Base-by-base conservation (phyloP, 2,888 invertebrate genomes). In the Teleogryllus oceanicus region DNA sequence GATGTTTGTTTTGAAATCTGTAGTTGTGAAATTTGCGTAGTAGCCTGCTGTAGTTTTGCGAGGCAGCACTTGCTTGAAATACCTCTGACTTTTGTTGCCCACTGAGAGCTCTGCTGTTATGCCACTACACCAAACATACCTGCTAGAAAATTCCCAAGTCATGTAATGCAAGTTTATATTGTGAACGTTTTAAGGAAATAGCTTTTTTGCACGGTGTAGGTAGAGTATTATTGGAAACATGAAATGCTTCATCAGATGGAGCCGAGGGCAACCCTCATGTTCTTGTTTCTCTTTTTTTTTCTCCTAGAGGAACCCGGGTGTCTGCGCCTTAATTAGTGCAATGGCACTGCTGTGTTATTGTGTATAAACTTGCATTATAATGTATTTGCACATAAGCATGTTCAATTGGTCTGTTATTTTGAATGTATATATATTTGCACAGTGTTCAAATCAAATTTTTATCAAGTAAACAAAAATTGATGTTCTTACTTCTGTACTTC, bases 291-390 rank as follows among this genome's bases (percentile, higher is more conserved):
- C 13, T n/a, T 62, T 62, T n/a, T 62, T 62, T 62, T 62, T 62
- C 62, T 62, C 62, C 13, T 62, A 62, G 62, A 62, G 62, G 62
- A 62, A 62, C 8, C 62, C 3, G 13, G 62, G 62, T 62, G 62
- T 62, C 37, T 62, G 62, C 62, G 62, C 62, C 62, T 62, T 62
- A 18, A n/a, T 62, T 62, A 62, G 62, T 62, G 62, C 62, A 18
- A n/a, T 50, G 50, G 50, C 76, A 77, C 49, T 76, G 37, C 79
- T 77, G 79, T 79, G 79, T 76, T 62, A 74, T n/a, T 62, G 62
- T 79, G 62, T 79, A 79, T 79, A 79, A 79, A 79, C 77, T 79
- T 79, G 76, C 79, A 79, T 79, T 49, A 77, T 79, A 77, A 62
- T 76, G 24, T 79, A 50, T n/a, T 78, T 50, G 79, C 50, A 62